Base-by-base conservation (phyloP, 2,888 invertebrate genomes). In the Eilema griseolum region DNA sequence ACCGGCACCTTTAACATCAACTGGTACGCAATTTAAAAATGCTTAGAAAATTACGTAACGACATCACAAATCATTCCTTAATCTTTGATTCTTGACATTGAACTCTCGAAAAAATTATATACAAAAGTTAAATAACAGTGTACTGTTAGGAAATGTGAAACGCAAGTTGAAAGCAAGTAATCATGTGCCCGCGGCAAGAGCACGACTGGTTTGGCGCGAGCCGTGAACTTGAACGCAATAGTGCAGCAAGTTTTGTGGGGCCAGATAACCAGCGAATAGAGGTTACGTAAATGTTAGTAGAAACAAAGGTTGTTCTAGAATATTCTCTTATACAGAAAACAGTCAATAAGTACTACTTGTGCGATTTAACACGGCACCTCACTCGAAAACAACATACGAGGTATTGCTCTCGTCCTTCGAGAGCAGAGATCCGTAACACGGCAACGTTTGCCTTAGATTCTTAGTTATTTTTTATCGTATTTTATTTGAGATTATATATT, bases 211-310 rank as follows among this genome's bases (percentile, higher is more conserved):
- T 81, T 77, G 23, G 52, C 46, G 60, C 61, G 41, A 75, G 59
- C 81, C 81, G 71, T 81, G 81, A 81, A 81, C 81, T 81, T 81
- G 81, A 77, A 81, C 74, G 57, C 37, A 57, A 37, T 64, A 61
- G 61, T 69, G 67, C 59, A 69, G 67, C 68, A 61, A 33, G 24
- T 11, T 46, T 16, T 23, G 62, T 23, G 60, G 60, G 69, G 67
- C 72, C 71, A 72, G 46, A 28, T 62, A 41, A 41, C 1, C 37
- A 66, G 72, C 23, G 33, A 56, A n/a, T 61, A 26, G 5, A 41
- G 23, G 57, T 20, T 57, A 7, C 0, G 33, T 0, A 20, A 64
- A 60, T 24, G 37, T 64, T 66, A 63, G 31, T 64, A 52, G 8
- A 52, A 5, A 16, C 5, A 10, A 0, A 41, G 20, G n/a, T 52